Conservation (phyloP, 2,888 invertebrate species). For the Sminthurides aquaticus region DNA sequence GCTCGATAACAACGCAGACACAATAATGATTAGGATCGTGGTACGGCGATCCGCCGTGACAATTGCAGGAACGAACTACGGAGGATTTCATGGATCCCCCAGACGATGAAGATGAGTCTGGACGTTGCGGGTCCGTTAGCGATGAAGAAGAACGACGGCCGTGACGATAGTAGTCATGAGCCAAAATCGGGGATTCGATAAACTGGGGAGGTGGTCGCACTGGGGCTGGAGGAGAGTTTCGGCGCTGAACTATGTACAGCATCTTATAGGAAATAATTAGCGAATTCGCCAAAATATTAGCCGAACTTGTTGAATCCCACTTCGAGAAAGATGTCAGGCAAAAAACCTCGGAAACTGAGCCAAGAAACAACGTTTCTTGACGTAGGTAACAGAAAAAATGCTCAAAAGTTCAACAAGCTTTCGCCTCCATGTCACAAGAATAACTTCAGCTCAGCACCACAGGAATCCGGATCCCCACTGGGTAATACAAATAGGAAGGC, state of each 20-base stretch:
- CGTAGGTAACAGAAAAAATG: no score
- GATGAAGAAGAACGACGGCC: constrained; percentile 3
- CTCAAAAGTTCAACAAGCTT: no score
- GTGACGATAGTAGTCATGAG: constrained; percentile 11
- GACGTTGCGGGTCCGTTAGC: background rate
- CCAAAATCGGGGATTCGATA: constrained; percentile 11
- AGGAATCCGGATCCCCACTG: no score
- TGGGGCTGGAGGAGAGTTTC: constrained; percentile 8
- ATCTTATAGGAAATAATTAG: background rate
- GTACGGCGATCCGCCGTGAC: constrained; percentile 14
- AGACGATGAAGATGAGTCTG: background rate
- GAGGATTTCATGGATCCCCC: background rate
- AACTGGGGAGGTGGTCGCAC: constrained; percentile 9
- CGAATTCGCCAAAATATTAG: background rate
- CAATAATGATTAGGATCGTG: constrained; percentile 16
- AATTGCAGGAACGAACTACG: background rate
- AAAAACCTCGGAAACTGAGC: no score
- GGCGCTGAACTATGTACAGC: constrained; percentile 21
- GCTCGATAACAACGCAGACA: constrained; percentile 16
- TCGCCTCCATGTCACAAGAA: no score
- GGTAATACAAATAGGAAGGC: no score
- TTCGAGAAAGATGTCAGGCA: no score
- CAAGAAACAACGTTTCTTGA: no score
- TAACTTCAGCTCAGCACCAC: no score
- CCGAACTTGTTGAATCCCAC: no score